Base-by-base conservation (phyloP, 2,888 invertebrate genomes). In the Crepidodera aurea region DNA sequence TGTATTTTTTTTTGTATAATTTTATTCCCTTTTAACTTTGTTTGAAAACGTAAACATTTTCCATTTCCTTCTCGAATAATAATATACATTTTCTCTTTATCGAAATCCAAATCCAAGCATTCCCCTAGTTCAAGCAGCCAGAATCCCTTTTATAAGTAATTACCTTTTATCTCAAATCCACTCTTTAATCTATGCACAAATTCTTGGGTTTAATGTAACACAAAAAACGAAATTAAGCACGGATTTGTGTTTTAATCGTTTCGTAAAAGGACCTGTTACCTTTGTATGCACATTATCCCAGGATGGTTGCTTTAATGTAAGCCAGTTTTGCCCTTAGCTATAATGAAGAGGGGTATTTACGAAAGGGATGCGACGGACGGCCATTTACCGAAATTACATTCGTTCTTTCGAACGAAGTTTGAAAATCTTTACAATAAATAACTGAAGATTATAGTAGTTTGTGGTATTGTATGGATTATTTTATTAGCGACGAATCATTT, bases 81-180 rank as follows among this genome's bases (percentile, higher is more conserved):
- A 1, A 46, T 25, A 46, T 46, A 25, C 25, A 25, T 48, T 16
- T 29, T 7, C 22, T 29, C 4, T 29, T 29, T 25, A 39, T 10
- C 22, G 6, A 37, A 7, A 10, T 25, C 19, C 15, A 34, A 34
- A n/a, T n/a, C n/a, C n/a, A n/a, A n/a, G n/a, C n/a, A n/a, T n/a
- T n/a, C n/a, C n/a, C n/a, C n/a, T n/a, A n/a, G n/a, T n/a, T n/a
- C n/a, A n/a, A 50, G 7, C 29, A 5, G 8, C n/a, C 34, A 16
- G 12, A 51, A 51, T 39, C 39, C 15, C 19, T 12, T 51, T 51
- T 19, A 51, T 37, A 22, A 51, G 34, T 51, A 37, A 51, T 51
- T 51, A 51, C 37, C 25, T 51, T 37, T 51, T 51, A 51, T 39
- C 51, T 51, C 34, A 68, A 70, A 69, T 66, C 59, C 67, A 69